Evolutionary conservation across 1,140 invertebrate species (phyloP), one percentile per base, ranked within the genome.

Genomic region (Zaprionus inermis): DNA sequence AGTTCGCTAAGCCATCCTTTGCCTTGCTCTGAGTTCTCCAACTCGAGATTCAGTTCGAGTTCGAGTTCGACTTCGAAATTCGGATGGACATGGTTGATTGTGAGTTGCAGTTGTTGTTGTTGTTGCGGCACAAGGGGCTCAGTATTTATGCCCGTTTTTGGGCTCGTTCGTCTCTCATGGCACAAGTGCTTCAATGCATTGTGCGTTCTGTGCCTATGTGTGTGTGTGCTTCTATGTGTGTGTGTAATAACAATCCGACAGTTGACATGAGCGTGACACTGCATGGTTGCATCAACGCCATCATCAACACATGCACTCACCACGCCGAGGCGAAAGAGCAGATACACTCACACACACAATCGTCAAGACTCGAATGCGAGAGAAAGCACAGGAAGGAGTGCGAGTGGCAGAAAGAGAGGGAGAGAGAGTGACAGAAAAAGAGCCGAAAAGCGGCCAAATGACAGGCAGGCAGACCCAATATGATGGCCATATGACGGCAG

Each of bases 261-360:
- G 81, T 79, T 83, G 80, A 83, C 81, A 84, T 77, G 81, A 85
- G 81, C 78, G 81, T 84, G 81, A 85, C 81, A 85, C 73, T 83
- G 81, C 77, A 72, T 83, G 81, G 73, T 69, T 77, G 78, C 78
- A 84, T 80, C 81, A 81, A 83, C 78, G 81, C 78, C 81, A 83
- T 83, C 81, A 83, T 83, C 68, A 64, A 55, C 80, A 84, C 80
- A 81, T 81, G 81, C 81, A 84, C 79, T 83, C 80, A 76, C 69
- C 81, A 65, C 54, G 36, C n/a, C 46, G n/a, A 36, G 22, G 18
- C 36, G 11, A 44, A 24, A 34, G 14, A 24, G 18, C 18, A 28
- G 20, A 38, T n/a, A 32, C 16, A 32, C 30, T 9, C 30, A 32
- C 30, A 32, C 30, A 32, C 30, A 32, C 30, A 32, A 7, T 9